Evolutionary conservation across 2,888 invertebrate genomes (phyloP).

Genomic region (Caenorhabditis sp.): DNA sequence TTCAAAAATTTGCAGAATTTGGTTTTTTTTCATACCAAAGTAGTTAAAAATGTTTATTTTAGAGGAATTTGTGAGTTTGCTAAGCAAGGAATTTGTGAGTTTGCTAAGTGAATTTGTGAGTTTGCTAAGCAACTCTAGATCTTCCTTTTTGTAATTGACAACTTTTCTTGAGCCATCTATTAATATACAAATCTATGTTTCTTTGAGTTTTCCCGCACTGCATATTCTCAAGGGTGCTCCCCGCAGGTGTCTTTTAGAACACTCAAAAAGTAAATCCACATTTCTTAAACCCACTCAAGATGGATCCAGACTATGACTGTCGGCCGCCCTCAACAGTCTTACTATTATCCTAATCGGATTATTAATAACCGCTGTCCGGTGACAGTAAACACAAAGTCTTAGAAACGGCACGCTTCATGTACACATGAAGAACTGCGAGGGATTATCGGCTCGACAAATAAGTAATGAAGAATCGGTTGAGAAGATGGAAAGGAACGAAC

Average conservation of each 20-base stretch:
- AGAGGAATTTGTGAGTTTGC: too few species aligned
- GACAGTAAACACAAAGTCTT: conserved; percentile 53
- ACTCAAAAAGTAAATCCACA: background rate
- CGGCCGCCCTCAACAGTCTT: conserved; percentile 54
- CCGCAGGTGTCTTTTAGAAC: conserved; percentile 25
- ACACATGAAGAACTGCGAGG: conserved; percentile 41
- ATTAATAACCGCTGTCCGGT: conserved; percentile 38
- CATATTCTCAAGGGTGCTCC: background rate
- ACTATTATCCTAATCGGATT: conserved; percentile 63
- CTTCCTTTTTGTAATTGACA: too few species aligned
- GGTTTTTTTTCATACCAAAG: too few species aligned
- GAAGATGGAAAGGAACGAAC: background rate
- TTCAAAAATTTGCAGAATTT: too few species aligned
- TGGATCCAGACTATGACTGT: conserved; percentile 40
- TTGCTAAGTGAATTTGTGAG: too few species aligned
- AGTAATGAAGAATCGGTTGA: conserved; percentile 16
- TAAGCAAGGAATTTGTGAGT: too few species aligned
- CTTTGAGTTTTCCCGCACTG: background rate
- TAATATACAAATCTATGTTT: too few species aligned
- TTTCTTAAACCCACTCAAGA: conserved; percentile 40
- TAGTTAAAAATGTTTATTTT: too few species aligned
- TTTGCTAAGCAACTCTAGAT: too few species aligned
- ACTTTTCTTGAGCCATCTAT: too few species aligned
- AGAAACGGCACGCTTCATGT: conserved; percentile 56
- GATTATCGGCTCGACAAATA: conserved; percentile 54